Evolutionary conservation across 1,140 invertebrate species (phyloP), one percentile per base, ranked within the genome.

Genomic region (Caerostris darwini): DNA sequence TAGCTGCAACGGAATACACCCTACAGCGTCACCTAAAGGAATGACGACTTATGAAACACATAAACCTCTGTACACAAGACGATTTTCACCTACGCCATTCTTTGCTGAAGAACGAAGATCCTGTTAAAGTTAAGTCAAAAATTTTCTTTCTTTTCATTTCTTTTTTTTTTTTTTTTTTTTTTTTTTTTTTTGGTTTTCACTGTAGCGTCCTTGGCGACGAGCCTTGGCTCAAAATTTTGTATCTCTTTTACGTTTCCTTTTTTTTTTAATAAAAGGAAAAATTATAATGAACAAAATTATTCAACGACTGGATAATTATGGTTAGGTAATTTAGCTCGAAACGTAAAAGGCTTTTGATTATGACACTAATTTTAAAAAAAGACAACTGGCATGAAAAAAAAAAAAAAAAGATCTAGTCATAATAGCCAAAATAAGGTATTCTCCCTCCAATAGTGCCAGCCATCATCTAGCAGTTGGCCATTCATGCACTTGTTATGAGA

Each of bases 1-100:
- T 67, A 94, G 92, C 86, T 94, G 92, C 92, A 88, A 94, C 92
- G 92, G 92, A 94, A 94, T 94, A 94, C 92, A 94, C 92, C 92
- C 56, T 19, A 82, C 56, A 61, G 85, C 69, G 67, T 67, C 86
- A 54, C 92, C 61, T 50, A 17, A 50, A 64, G 53, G 54, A 71
- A 54, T 85, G 61, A 57, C 10, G 64, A 82, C 56, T 57, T 69
- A 67, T 81, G 69, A 58, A 91, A 64, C 59, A 64, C 57, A 50
- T 59, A 81, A 91, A 93, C 92, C 92, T 93, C 92, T 93, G 92
- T 87, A 93, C 92, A 71, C 54, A 57, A 77, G 56, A 87, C 83
- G 71, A 92, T 85, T 85, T 34, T 87, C 83, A 58, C 14, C 85
- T 19, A 14, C 53, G 3, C 50, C 83, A 19, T 67, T 87, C 83